Conservation (phyloP, 1,140 invertebrate species). For the Zaprionus davidi region DNA sequence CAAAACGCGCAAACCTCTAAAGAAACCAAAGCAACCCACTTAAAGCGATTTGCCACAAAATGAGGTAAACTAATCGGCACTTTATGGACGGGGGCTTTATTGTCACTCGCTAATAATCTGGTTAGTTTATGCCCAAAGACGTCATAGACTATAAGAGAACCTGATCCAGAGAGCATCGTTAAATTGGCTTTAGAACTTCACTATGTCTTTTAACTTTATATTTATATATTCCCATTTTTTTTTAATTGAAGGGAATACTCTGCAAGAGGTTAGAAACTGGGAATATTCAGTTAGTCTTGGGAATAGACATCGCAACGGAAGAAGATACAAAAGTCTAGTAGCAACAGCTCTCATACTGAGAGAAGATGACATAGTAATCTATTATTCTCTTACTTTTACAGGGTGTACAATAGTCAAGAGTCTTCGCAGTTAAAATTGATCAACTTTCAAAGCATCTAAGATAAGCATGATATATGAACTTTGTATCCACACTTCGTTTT, state of each 20-base stretch:
- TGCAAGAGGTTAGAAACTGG: neutral
- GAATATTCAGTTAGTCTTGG: no score
- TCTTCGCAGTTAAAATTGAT: neutral
- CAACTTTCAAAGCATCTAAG: neutral
- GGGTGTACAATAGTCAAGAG: neutral
- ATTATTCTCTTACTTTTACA: neutral
- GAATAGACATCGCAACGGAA: no score
- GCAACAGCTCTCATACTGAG: no score
- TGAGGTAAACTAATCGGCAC: neutral
- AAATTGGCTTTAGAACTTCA: neutral
- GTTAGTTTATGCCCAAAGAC: neutral
- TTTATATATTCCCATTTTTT: neutral
- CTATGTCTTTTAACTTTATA: neutral
- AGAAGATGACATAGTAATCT: no score
- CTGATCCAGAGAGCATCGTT: neutral
- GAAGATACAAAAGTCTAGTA: no score
- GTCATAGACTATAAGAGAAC: neutral
- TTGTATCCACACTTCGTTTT: neutral
- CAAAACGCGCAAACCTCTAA: slow-evolving; percentile 6
- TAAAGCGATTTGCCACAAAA: neutral
- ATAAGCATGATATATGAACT: neutral
- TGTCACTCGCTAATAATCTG: neutral
- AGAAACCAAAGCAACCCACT: neutral
- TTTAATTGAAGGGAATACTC: no score
- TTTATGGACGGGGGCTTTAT: neutral